Conservation (phyloP, 2,888 invertebrate genomes). For the Pantelozetes paolii region DNA sequence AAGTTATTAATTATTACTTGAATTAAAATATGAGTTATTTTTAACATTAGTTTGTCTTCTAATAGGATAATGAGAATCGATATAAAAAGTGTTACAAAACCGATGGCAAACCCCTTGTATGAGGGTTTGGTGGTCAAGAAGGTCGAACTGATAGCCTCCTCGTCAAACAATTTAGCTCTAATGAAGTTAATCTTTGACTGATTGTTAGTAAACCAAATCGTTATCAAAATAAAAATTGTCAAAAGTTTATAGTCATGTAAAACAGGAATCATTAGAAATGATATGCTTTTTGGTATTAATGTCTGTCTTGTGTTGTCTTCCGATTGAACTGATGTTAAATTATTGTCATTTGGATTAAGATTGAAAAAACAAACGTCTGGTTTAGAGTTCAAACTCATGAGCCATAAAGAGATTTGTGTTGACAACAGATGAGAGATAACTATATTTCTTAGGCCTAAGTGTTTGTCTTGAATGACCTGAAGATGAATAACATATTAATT, state of each 20-base stretch:
- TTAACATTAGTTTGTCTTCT: constrained; percentile 22
- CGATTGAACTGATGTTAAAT: background rate
- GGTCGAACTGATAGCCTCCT: constrained; percentile 26
- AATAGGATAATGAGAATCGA: constrained; percentile 37
- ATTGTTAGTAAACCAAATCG: constrained; percentile 43
- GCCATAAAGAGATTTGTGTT: constrained; percentile 42
- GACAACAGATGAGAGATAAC: constrained; percentile 42
- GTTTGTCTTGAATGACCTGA: constrained; percentile 28
- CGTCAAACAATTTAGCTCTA: constrained; percentile 37
- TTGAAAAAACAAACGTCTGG: constrained; percentile 17
- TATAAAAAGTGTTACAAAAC: constrained; percentile 28
- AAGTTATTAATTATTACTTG: constrained; percentile 42
- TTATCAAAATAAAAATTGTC: constrained; percentile 41
- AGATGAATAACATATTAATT: background rate
- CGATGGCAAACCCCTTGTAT: constrained; percentile 41
- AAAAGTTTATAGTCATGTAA: constrained; percentile 43
- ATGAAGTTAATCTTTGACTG: constrained; percentile 33
- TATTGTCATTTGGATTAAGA: constrained; percentile 4
- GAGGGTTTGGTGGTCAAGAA: constrained; percentile 16
- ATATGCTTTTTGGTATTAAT: background rate
- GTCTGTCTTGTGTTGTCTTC: background rate
- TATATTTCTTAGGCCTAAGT: constrained; percentile 39
- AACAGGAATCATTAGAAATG: constrained; percentile 8
- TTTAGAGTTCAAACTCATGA: constrained; percentile 20
- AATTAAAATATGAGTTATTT: constrained; percentile 30